Conservation (phyloP, 2,113 vertebrate species). For the Rhinoptilus africanus region DNA sequence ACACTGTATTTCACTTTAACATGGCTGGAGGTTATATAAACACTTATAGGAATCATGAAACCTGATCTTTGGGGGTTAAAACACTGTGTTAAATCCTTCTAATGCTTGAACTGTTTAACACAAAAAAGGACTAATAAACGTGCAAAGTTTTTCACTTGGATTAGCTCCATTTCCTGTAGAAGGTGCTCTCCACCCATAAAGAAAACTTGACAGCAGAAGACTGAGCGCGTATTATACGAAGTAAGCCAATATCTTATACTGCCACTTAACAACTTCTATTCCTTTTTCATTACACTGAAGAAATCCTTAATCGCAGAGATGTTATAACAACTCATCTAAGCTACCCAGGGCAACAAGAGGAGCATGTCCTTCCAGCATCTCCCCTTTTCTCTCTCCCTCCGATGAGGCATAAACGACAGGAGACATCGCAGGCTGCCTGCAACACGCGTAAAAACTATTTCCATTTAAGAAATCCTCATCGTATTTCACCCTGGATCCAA, state of each 20-base stretch:
- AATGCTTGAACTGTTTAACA: constrained; percentile 60
- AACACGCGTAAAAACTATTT: neutral
- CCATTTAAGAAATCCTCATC: constrained; percentile 4
- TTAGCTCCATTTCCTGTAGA: constrained; percentile 68
- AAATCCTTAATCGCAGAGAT: neutral
- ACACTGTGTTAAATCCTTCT: constrained; percentile 60
- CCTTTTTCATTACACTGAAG: neutral
- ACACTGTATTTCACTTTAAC: constrained; percentile 44
- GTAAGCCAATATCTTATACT: neutral
- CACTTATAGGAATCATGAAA: constrained; percentile 68
- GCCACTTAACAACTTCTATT: neutral
- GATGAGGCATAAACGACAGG: neutral
- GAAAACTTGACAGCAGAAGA: constrained; percentile 61
- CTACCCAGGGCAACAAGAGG: neutral
- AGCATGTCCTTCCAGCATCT: neutral
- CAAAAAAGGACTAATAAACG: constrained; percentile 51
- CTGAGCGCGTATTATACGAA: neutral
- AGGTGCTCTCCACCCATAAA: constrained; percentile 71
- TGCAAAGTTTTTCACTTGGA: constrained; percentile 56
- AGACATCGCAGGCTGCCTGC: neutral
- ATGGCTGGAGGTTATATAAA: constrained; percentile 70
- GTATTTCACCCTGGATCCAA: neutral
- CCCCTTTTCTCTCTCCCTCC: neutral
- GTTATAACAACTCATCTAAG: constrained; percentile 1
- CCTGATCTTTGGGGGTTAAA: constrained; percentile 58